Percentiles rank a stretch among this genome's conserved stretches.
These are phyloP conservation scores for Sorex maritimensis DNA, from an alignment of 2,797 vertebrate genomes.

Conservation along the genomic window DNA sequence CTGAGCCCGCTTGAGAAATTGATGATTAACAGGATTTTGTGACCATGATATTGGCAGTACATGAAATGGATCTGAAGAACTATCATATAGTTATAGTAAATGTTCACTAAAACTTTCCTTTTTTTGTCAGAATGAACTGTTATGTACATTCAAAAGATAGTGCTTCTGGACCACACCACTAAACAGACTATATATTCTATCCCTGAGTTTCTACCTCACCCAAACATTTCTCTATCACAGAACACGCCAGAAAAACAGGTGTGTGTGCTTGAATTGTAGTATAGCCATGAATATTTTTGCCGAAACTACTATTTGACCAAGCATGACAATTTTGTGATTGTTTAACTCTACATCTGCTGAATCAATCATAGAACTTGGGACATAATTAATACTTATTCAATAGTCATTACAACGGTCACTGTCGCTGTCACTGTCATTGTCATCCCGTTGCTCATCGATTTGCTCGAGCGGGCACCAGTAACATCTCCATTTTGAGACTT, in stretches of 20 bases:
- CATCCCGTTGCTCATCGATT: too few species aligned
- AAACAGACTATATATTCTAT: too few species aligned
- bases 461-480: too few species aligned
- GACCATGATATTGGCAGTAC: neutral
- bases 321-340: neutral
- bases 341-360: neutral
- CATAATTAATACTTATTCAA: neutral
- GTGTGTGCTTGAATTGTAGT: neutral
- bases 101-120: conserved; percentile 16
- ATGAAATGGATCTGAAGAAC: neutral
- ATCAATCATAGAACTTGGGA: too few species aligned
- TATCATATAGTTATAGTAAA: neutral
- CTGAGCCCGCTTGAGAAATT: too few species aligned
- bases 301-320: conserved; percentile 13
- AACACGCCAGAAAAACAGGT: neutral
- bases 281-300: neutral
- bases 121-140: conserved; percentile 40
- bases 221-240: neutral
- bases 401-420: neutral
- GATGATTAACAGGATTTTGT: too few species aligned
- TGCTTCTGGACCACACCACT: too few species aligned
- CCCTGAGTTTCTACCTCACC: neutral
- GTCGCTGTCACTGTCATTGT: too few species aligned
- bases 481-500: too few species aligned
- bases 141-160: neutral